phyloP scores from a whole-genome alignment of 2,888 invertebrate genomes.

The Ophonus ardosiacus region DNA sequence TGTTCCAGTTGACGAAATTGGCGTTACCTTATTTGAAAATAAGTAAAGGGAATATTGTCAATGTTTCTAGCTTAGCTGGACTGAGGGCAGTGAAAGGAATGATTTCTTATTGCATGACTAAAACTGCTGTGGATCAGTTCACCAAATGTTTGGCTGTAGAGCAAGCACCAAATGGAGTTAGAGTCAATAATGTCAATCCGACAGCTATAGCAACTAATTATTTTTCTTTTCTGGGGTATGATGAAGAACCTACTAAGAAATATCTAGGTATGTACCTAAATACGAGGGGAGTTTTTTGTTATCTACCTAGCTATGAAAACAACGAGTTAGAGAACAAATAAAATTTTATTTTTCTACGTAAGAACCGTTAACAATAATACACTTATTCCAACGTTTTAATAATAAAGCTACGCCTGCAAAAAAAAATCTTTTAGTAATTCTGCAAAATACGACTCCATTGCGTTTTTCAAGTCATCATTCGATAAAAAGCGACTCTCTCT shows the following conservation, averaged over 20 bases:
- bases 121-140: slow-evolving; percentile 86
- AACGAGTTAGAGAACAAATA: too few species aligned
- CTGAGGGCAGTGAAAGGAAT: slow-evolving; percentile 82
- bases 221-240: neutral
- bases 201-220: slow-evolving; percentile 82
- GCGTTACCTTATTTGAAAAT: slow-evolving; percentile 91
- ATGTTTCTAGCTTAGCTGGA: slow-evolving; percentile 11
- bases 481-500: too few species aligned
- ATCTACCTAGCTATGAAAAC: too few species aligned
- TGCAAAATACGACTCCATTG: too few species aligned
- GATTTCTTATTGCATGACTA: slow-evolving; percentile 84
- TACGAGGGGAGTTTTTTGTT: too few species aligned
- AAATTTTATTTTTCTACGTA: too few species aligned
- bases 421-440: too few species aligned
- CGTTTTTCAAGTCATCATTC: too few species aligned
- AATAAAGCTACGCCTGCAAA: too few species aligned
- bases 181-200: slow-evolving; percentile 86
- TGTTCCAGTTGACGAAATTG: slow-evolving; percentile 90
- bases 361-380: too few species aligned
- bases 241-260: neutral
- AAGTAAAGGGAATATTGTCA: slow-evolving; percentile 82
- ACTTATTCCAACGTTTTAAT: too few species aligned
- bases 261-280: neutral
- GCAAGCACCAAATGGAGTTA: slow-evolving; percentile 79
- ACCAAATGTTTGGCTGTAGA: slow-evolving; percentile 85